Conservation (phyloP, 2,797 vertebrate genomes). For the Acomys russatus region DNA sequence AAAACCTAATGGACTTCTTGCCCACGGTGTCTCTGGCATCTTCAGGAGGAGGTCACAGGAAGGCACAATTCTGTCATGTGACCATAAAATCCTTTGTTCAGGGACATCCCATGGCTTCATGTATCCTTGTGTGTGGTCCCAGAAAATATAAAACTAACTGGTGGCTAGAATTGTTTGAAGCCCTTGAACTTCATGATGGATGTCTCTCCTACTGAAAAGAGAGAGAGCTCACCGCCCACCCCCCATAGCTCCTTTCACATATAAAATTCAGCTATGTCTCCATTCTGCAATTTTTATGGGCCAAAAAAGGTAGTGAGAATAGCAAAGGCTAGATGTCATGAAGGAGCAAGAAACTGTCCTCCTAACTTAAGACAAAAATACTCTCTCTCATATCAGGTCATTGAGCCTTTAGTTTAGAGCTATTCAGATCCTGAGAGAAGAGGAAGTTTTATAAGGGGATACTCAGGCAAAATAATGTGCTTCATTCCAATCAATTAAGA, state of each 20-base stretch:
- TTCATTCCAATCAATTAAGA: conserved; percentile 76
- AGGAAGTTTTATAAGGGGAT: neutral
- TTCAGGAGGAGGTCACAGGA: neutral
- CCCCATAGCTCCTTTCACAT: neutral
- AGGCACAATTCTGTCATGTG: neutral
- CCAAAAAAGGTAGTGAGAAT: neutral
- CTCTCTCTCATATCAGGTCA: neutral
- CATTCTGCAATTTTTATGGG: neutral
- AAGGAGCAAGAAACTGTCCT: neutral
- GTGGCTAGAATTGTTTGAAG: neutral
- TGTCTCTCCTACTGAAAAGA: neutral
- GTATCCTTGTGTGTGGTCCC: neutral
- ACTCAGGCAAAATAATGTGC: conserved; percentile 2
- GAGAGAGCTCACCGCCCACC: neutral
- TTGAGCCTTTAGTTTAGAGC: neutral
- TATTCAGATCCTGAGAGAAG: conserved; percentile 30
- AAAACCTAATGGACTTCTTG: neutral
- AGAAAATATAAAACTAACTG: neutral
- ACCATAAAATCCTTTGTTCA: neutral
- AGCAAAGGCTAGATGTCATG: conserved; percentile 40
- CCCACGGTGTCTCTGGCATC: neutral
- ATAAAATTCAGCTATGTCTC: neutral
- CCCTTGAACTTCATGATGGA: neutral
- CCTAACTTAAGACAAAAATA: conserved; percentile 33
- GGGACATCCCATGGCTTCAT: neutral